Evolutionary conservation across 2,113 vertebrate species (phyloP).

Genomic region (Pelusios castaneus): DNA sequence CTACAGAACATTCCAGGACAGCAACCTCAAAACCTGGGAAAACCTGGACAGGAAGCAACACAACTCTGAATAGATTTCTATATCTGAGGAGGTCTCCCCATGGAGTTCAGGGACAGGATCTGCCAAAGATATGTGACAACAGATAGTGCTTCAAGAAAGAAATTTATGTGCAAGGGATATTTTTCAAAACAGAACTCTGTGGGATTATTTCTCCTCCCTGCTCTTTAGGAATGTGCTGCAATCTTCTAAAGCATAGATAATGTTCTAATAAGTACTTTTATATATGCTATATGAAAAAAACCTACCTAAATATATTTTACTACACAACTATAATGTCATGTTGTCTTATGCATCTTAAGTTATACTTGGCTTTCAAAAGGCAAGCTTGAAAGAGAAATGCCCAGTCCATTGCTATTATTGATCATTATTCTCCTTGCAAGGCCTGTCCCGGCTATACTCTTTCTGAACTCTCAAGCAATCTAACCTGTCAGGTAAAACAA

Average conservation of each 20-base stretch:
- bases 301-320: not conserved
- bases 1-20: not conserved
- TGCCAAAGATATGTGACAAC: not conserved
- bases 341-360: not conserved
- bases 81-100: not conserved
- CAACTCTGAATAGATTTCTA: not conserved
- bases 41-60: not conserved
- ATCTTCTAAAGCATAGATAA: not conserved
- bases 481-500: constrained; percentile 64
- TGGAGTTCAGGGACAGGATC: not conserved
- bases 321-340: not conserved
- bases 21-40: not conserved
- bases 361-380: constrained; percentile 1
- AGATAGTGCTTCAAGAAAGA: not conserved
- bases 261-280: not conserved
- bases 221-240: not conserved
- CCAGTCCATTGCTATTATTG: constrained; percentile 1
- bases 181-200: not conserved
- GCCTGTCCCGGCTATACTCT: not conserved
- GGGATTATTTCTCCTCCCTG: not conserved
- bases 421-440: constrained; percentile 9
- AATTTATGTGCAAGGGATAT: not conserved
- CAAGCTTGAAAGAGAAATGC: not conserved
- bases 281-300: not conserved
- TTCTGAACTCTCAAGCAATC: constrained; percentile 25